These are phyloP conservation scores for Stenchaetothrips biformis DNA, from an alignment of 2,888 invertebrate genomes.

Conservation along the genomic window DNA sequence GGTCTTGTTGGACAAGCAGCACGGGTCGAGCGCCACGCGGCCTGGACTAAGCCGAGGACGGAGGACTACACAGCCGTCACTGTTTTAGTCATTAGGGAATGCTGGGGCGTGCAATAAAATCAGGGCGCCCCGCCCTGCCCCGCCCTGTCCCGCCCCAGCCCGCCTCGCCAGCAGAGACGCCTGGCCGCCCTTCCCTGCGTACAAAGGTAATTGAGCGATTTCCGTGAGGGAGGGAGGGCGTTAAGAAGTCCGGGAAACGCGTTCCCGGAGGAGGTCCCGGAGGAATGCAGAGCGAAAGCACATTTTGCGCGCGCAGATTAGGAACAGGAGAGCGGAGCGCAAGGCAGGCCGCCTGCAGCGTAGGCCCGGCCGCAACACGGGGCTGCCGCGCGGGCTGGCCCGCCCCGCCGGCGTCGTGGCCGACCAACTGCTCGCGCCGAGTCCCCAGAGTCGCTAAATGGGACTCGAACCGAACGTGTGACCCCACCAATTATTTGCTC, in stretches of 20 bases:
- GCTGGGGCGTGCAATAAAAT: not conserved
- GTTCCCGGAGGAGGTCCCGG: not conserved
- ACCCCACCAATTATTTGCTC: too few species aligned
- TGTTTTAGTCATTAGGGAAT: constrained; percentile 1
- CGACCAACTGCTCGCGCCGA: too few species aligned
- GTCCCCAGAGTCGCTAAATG: too few species aligned
- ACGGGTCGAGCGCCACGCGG: too few species aligned
- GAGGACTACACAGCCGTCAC: too few species aligned
- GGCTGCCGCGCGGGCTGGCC: not conserved
- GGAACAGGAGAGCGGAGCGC: not conserved
- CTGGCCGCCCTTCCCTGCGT: not conserved
- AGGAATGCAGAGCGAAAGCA: too few species aligned
- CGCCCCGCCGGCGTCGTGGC: not conserved
- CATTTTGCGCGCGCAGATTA: too few species aligned
- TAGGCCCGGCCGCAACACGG: not conserved
- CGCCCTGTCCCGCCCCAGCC: not conserved
- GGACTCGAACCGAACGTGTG: too few species aligned
- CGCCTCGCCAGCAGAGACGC: not conserved
- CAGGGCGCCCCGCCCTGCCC: not conserved
- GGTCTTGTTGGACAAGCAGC: too few species aligned
- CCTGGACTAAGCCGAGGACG: too few species aligned
- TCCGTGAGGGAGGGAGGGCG: not conserved
- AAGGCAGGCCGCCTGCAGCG: not conserved
- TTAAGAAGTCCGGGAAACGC: constrained; percentile 7
- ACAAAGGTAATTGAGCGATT: constrained; percentile 15